Evolutionary conservation across 2,797 vertebrate species (phyloP), one percentile per base, ranked within the genome.

Genomic region (Propithecus perrieri): DNA sequence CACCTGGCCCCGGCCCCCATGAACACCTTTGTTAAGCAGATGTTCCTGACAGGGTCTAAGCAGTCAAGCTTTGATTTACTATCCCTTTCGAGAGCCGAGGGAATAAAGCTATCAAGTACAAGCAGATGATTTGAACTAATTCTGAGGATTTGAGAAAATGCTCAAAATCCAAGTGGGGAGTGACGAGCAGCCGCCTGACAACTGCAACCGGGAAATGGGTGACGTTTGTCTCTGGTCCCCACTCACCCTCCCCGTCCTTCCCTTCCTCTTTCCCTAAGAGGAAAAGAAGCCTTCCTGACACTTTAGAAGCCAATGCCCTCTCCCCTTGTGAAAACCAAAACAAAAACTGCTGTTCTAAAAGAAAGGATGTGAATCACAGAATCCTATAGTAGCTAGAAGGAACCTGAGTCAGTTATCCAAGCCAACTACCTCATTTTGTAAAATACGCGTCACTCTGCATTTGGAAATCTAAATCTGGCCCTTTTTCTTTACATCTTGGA

Each of bases 111-210:
- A 59, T 65, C 81, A 38, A 57, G 57, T 41, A 28, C 55, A 38
- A 67, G 74, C 71, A 28, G 85, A 71, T 53, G 79, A 72, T 78
- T 7, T 53, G 92, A 83, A 74, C 55, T 24, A 55, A 59, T 59
- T 74, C 69, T 74, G 94, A 74, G 65, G 85, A 89, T 78, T 74
- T 87, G 50, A 67, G 71, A 67, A 92, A 63, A 79, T 41, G 57
- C 48, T 84, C 33, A n/a, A 20, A 74, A 48, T 63, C 71, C 71
- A 63, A 4, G 22, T 38, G 17, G 76, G 22, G 22, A 61, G 5
- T 1, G 15, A 57, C 80, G 7, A 85, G 24, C 57, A 15, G n/a
- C 85, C 38, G 53, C 30, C 43, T 33, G 55, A 48, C 5, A 6
- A 24, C 18, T 8, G 1, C 65, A 65, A n/a, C 41, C 24, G 63